Evolutionary conservation across 30 jellyfish, hydroid and myxozoan species (phyloP).

Genomic region (Clytia hemisphaerica): DNA sequence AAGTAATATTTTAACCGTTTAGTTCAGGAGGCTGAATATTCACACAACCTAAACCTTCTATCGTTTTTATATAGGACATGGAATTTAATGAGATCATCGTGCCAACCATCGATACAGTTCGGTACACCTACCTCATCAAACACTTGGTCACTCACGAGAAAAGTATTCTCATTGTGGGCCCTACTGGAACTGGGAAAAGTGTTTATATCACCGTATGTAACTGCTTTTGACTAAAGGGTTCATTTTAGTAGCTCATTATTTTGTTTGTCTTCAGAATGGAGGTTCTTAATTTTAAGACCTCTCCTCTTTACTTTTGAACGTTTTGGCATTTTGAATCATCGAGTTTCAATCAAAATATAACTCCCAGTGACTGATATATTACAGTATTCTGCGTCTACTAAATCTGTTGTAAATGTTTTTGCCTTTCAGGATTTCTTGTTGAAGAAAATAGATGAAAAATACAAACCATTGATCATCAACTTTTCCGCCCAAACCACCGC

Average conservation of each 20-base stretch:
- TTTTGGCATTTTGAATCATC: too few species aligned
- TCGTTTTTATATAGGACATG: conserved; percentile 42
- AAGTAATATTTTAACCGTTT: neutral
- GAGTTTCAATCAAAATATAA: too few species aligned
- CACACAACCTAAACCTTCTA: neutral
- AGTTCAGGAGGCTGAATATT: neutral
- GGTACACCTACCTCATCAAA: conserved; percentile 76
- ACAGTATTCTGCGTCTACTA: too few species aligned
- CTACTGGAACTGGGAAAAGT: conserved; percentile 99
- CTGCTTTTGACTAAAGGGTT: too few species aligned
- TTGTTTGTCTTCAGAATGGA: neutral
- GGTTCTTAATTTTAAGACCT: neutral
- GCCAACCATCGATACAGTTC: conserved; percentile 96
- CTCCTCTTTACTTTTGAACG: too few species aligned
- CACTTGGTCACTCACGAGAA: conserved; percentile 86
- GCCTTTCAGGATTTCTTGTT: conserved; percentile 62
- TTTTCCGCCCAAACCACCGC: conserved; percentile 99
- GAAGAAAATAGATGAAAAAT: conserved; percentile 78
- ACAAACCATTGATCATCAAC: conserved; percentile 88
- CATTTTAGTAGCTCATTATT: too few species aligned
- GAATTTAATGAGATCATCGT: conserved; percentile 87
- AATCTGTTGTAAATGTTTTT: too few species aligned
- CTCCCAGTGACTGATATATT: too few species aligned
- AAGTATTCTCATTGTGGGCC: conserved; percentile 81
- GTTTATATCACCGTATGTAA: conserved; percentile 91